Percentiles rank a stretch among this genome's conserved stretches.
phyloP scores from a whole-genome alignment of 2,888 invertebrate species.

The Amphipyra tragopoginis region DNA sequence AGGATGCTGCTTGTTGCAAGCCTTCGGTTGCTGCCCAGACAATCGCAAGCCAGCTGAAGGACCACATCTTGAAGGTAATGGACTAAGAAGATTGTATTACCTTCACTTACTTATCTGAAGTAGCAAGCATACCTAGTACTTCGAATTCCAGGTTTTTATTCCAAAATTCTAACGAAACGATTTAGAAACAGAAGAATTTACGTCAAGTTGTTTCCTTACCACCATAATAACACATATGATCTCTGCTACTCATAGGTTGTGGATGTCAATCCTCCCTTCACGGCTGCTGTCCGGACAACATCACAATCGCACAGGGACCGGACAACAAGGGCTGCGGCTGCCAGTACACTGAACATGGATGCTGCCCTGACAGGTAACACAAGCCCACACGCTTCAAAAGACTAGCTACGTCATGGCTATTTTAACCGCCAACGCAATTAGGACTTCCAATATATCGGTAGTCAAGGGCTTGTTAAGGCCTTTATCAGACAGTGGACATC shows the following conservation, averaged over 20 bases:
- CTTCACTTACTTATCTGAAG: too few species aligned
- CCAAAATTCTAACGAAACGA: too few species aligned
- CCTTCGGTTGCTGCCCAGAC: conserved; percentile 97
- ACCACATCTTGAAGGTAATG: conserved; percentile 92
- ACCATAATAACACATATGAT: not conserved
- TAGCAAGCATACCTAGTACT: too few species aligned
- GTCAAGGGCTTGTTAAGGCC: too few species aligned
- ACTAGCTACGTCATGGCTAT: too few species aligned
- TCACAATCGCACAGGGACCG: conserved; percentile 94
- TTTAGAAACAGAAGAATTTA: too few species aligned
- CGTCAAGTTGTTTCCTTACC: not conserved
- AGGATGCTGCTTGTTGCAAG: conserved; percentile 94
- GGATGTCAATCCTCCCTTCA: conserved; percentile 94
- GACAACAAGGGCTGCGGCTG: conserved; percentile 95
- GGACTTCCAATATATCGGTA: too few species aligned
- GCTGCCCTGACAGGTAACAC: conserved; percentile 94
- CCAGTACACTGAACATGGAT: conserved; percentile 93
- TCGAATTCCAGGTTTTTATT: too few species aligned
- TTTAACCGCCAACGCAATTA: too few species aligned
- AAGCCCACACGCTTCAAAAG: not conserved
- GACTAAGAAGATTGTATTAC: not conserved
- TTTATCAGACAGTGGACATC: too few species aligned
- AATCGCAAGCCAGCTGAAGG: conserved; percentile 95
- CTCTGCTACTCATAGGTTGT: conserved; percentile 88
- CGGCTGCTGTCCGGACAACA: conserved; percentile 96